These are phyloP conservation scores for Cancer borealis DNA, from an alignment of 2,888 invertebrate genomes.

Conservation along the genomic window DNA sequence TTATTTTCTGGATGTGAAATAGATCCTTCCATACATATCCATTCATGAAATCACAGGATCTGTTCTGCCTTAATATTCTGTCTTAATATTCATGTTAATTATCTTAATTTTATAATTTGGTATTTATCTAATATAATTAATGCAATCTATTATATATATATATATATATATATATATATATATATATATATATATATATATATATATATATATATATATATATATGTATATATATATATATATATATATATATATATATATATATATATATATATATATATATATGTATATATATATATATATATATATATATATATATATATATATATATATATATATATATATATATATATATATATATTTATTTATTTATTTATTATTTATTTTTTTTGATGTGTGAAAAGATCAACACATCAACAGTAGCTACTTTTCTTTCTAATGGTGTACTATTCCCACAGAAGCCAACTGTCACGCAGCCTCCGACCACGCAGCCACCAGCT, in stretches of 20 bases:
- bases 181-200: slow-evolving; percentile 45
- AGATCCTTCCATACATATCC: neutral
- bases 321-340: slow-evolving; percentile 45
- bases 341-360: neutral
- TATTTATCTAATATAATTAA: neutral
- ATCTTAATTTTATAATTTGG: neutral
- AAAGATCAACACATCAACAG: neutral
- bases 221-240: slow-evolving; percentile 45
- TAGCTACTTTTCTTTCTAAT: neutral
- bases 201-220: slow-evolving; percentile 45
- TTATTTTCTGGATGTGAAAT: neutral
- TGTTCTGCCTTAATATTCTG: neutral
- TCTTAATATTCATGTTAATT: neutral
- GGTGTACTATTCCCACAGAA: neutral
- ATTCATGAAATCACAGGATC: neutral
- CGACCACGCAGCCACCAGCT: neutral
- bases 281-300: neutral
- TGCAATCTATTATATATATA: too few species aligned
- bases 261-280: slow-evolving; percentile 10
- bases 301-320: slow-evolving; percentile 41
- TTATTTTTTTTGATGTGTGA: neutral
- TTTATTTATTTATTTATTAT: neutral
- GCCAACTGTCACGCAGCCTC: neutral
- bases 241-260: slow-evolving; percentile 45
- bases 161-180: slow-evolving; percentile 43